Conservation (phyloP, 1,140 invertebrate species). For the Bombus difficillimus region DNA sequence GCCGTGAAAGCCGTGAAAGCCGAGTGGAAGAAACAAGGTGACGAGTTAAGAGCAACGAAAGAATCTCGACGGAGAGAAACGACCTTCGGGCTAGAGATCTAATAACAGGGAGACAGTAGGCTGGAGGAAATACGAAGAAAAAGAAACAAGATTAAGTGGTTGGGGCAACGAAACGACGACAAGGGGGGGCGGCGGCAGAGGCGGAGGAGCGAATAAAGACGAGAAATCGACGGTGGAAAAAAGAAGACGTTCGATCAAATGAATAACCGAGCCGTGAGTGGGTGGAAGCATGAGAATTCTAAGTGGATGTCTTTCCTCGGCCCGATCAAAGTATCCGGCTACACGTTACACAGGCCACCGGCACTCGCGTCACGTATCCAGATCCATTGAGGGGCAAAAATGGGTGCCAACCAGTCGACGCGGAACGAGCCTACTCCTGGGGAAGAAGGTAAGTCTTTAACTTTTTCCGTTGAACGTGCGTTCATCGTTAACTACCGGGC, state of each 20-base stretch:
- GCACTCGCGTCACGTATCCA: constrained; percentile 53
- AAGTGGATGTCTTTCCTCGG: constrained; percentile 25
- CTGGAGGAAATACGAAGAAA: constrained; percentile 8
- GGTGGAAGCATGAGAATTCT: constrained; percentile 62
- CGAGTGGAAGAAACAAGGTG: too few species aligned
- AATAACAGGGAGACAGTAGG: constrained; percentile 1
- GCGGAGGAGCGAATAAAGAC: not conserved
- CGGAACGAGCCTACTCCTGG: constrained; percentile 75
- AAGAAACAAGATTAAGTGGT: constrained; percentile 31
- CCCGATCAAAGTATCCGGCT: constrained; percentile 42
- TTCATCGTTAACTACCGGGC: not conserved
- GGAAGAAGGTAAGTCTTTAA: constrained; percentile 76
- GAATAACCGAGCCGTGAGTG: constrained; percentile 37
- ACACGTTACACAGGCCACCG: constrained; percentile 44
- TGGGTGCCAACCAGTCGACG: constrained; percentile 79
- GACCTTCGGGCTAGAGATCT: constrained; percentile 4
- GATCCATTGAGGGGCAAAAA: constrained; percentile 66
- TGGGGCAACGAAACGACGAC: not conserved
- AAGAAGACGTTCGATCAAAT: not conserved
- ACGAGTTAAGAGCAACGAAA: not conserved
- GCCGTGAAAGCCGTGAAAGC: too few species aligned
- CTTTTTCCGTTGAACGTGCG: not conserved
- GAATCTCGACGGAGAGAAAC: not conserved
- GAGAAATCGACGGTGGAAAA: not conserved
- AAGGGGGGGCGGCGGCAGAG: not conserved